Percentiles rank a stretch among this genome's conserved stretches.
Conservation (phyloP, 2,113 vertebrate genomes). For the Boleophthalmus pectinirostris region DNA sequence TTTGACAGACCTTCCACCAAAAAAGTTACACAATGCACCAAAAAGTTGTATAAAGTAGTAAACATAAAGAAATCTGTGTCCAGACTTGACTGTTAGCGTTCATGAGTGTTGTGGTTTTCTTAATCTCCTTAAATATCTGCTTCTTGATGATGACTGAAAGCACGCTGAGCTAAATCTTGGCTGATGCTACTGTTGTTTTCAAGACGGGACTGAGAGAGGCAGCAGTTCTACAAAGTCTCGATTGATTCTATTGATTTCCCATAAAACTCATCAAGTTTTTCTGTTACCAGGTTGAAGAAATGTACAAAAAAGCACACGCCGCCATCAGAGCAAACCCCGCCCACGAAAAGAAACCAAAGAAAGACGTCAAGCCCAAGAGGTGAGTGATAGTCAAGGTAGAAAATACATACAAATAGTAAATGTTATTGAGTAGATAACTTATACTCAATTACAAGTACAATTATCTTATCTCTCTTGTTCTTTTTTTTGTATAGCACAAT, state of each 20-base stretch:
- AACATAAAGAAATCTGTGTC: no score
- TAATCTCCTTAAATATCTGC: conserved; percentile 24
- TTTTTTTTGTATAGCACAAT: no score
- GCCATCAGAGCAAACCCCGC: conserved; percentile 90
- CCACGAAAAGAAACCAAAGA: conserved; percentile 94
- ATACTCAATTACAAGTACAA: no score
- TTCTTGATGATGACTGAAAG: conserved; percentile 63
- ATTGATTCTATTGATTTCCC: background rate
- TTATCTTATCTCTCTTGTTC: no score
- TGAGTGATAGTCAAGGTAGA: conserved; percentile 48
- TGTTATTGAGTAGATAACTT: no score
- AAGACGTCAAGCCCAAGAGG: conserved; percentile 97
- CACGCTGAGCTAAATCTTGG: conserved; percentile 62
- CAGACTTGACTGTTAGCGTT: no score
- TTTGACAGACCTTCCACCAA: no score
- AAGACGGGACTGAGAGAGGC: conserved; percentile 78
- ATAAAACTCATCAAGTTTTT: accelerated
- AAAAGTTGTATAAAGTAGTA: no score
- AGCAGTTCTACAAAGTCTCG: accelerated
- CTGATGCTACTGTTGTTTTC: conserved; percentile 71
- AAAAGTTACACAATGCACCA: no score
- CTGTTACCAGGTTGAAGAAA: conserved; percentile 87
- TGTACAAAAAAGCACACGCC: conserved; percentile 95
- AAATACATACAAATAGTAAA: no score
- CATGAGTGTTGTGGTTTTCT: no score